Evolutionary conservation across 2,113 vertebrate genomes (phyloP).

Genomic region (Chrysemys picta): DNA sequence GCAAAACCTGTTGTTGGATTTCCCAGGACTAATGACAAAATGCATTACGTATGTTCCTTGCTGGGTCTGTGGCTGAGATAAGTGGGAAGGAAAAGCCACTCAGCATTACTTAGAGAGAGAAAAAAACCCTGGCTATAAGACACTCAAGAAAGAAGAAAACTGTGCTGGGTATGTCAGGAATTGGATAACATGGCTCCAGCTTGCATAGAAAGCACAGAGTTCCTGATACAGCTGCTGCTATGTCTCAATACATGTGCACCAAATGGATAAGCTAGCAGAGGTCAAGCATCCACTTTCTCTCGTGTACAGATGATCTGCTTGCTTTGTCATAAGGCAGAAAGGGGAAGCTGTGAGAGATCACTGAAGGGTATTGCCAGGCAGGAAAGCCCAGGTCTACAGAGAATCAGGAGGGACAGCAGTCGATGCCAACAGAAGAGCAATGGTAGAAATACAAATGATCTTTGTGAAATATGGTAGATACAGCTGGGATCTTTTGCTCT

Average conservation of each 20-base stretch:
- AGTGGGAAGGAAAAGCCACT: background rate
- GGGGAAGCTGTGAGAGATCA: background rate
- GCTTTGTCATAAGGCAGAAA: background rate
- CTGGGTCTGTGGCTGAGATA: background rate
- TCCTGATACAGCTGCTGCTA: background rate
- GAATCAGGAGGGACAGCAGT: background rate
- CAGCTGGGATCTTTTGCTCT: background rate
- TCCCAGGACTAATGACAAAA: background rate
- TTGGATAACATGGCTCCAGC: background rate
- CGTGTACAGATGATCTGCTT: background rate
- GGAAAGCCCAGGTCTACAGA: background rate
- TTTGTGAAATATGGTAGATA: background rate
- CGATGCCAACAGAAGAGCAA: background rate
- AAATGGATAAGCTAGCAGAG: background rate
- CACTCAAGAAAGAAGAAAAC: background rate
- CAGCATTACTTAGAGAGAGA: background rate
- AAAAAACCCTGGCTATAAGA: background rate
- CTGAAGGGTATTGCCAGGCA: background rate
- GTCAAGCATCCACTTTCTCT: background rate
- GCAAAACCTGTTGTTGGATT: background rate
- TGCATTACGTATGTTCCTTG: background rate
- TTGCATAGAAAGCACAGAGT: background rate
- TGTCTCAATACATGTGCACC: accelerated
- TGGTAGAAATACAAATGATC: background rate
- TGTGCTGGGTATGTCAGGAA: background rate